Base-by-base conservation (phyloP, 2,797 vertebrate genomes). In the Galaxias olidus region DNA sequence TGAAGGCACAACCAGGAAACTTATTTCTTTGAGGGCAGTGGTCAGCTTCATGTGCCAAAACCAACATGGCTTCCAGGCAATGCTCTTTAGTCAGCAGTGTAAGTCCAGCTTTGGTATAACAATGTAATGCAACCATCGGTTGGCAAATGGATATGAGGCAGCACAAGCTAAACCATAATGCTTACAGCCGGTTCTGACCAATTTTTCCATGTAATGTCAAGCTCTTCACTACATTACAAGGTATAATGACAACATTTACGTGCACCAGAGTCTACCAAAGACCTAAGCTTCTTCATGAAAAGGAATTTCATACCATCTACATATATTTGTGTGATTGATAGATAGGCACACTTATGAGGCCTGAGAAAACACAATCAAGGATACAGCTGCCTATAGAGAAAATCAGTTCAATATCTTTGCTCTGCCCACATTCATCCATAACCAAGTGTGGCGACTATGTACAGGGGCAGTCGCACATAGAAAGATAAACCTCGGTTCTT, bases 1-100 rank as follows among this genome's bases (percentile, higher is more conserved):
- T 80, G 82, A 91, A 91, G 89, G 87, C 88, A 90, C 88, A 59
- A 83, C 82, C 84, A 85, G 87, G 79, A 88, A 81, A 75, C 68
- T 70, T 76, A 80, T 85, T 85, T 85, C 75, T 80, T 68, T 78
- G 71, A 76, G 80, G 84, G 81, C 85, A 89, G 87, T 87, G 83
- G 79, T 87, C 78, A 87, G 84, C 80, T 89, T 81, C 65, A 65
- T 83, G 84, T 84, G 82, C 82, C 86, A 85, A 88, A 88, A 77
- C 81, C 85, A 77, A 86, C 79, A 86, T 85, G 87, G 85, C 85
- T 84, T 83, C 84, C 80, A 75, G 72, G 73, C 81, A 68, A 66
- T 75, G 72, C 73, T 69, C 63, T 47, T 44, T 10, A 44, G 74
- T 66, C 71, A 71, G 68, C 72, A 72, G 80, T 80, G 75, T 71